These are phyloP conservation scores for Cyphomyrmex costatus DNA, from an alignment of 1,140 invertebrate genomes.

Conservation along the genomic window DNA sequence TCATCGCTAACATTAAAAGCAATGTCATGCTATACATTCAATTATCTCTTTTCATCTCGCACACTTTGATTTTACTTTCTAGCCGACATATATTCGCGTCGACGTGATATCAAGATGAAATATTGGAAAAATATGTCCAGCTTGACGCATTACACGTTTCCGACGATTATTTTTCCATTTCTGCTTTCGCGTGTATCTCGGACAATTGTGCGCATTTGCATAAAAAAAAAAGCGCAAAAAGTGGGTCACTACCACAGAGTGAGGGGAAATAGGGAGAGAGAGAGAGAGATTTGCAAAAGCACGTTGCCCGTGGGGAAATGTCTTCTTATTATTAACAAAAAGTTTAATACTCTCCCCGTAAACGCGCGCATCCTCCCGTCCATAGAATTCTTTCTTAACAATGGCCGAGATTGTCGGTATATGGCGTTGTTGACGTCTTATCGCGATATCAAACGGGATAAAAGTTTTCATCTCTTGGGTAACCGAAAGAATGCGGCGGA, in stretches of 20 bases:
- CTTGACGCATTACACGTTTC: conserved; percentile 33
- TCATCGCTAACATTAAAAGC: neutral
- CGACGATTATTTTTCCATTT: conserved; percentile 35
- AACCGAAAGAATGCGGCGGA: conserved; percentile 27
- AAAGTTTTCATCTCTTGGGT: conserved; percentile 56
- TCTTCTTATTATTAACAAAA: conserved; percentile 22
- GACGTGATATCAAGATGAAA: conserved; percentile 28
- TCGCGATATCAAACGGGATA: conserved; percentile 57
- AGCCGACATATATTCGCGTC: neutral
- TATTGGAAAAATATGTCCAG: conserved; percentile 52
- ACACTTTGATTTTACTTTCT: conserved; percentile 1
- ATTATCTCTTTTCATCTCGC: neutral
- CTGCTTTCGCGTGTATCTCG: conserved; percentile 4
- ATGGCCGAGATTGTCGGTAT: conserved; percentile 23
- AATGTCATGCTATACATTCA: neutral
- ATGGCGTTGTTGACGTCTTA: conserved; percentile 1
- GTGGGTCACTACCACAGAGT: neutral
- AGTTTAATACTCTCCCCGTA: neutral
- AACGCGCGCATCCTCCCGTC: neutral
- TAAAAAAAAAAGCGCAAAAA: conserved; percentile 13
- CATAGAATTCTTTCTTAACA: conserved; percentile 39
- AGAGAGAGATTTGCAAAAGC: neutral
- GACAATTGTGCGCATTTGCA: conserved; percentile 44
- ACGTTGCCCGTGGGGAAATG: neutral
- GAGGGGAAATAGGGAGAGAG: neutral